Conservation (phyloP, 2,888 invertebrate species). For the Timema cristinae region DNA sequence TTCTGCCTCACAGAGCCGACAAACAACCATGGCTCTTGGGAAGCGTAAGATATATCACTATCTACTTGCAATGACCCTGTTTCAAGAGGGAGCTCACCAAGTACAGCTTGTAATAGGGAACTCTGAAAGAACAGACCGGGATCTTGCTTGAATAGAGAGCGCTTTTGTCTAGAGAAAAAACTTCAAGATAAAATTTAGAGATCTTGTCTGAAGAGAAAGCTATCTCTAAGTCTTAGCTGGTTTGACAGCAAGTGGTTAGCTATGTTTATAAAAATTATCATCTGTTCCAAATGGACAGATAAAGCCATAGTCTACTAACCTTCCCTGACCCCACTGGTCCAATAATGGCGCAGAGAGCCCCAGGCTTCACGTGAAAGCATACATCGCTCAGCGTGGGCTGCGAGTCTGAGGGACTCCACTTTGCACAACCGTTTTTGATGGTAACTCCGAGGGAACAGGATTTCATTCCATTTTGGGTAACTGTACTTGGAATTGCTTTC, state of each 20-base stretch:
- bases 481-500: not conserved
- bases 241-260: no score
- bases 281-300: no score
- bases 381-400: slow-evolving; percentile 47
- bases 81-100: slow-evolving; percentile 66
- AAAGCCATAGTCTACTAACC: slow-evolving; percentile 27
- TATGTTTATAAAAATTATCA: no score
- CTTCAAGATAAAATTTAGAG: no score
- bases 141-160: not conserved
- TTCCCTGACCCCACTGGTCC: slow-evolving; percentile 59
- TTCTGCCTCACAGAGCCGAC: slow-evolving; percentile 70
- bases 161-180: not conserved
- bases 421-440: slow-evolving; percentile 29
- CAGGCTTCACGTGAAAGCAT: slow-evolving; percentile 53
- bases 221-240: no score
- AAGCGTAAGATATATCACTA: slow-evolving; percentile 66
- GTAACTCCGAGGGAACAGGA: slow-evolving; percentile 3
- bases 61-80: slow-evolving; percentile 57
- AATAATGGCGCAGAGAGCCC: slow-evolving; percentile 66
- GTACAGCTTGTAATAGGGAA: slow-evolving; percentile 61
- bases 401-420: slow-evolving; percentile 33
- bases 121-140: slow-evolving; percentile 42
- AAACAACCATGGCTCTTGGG: slow-evolving; percentile 78
- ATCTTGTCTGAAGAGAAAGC: not conserved
- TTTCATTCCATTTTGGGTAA: not conserved